Conservation (phyloP, 1,140 invertebrate genomes). For the Pseudomyrmex concolor region DNA sequence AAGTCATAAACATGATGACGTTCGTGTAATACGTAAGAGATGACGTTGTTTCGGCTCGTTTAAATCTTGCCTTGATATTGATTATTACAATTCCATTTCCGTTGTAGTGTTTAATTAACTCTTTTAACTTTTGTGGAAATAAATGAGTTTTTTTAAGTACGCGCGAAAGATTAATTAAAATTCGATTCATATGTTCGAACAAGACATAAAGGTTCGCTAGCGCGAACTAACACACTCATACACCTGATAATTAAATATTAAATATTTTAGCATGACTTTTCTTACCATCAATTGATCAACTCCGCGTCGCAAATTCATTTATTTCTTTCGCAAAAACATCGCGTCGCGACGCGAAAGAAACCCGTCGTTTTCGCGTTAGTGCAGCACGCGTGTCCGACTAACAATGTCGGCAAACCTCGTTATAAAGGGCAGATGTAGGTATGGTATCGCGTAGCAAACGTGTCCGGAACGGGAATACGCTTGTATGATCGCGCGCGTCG, state of each 20-base stretch:
- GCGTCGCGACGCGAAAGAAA: background rate
- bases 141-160: background rate
- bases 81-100: too few relatives aligned
- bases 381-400: background rate
- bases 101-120: too few relatives aligned
- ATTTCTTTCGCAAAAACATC: background rate
- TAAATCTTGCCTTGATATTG: background rate
- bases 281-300: constrained; percentile 12
- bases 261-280: constrained; percentile 1
- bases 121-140: background rate
- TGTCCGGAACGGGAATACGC: constrained; percentile 41
- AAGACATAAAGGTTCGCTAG: background rate
- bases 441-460: constrained; percentile 50
- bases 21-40: background rate
- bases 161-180: too few relatives aligned
- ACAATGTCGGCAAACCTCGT: constrained; percentile 40
- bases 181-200: background rate
- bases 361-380: background rate
- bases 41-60: background rate
- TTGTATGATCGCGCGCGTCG: constrained; percentile 32
- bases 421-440: constrained; percentile 13
- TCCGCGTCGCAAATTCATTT: background rate
- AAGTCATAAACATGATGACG: background rate
- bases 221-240: background rate
- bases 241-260: background rate